Evolutionary conservation across 1,140 invertebrate species (phyloP), one percentile per base, ranked within the genome.

Genomic region (Aleiodes sp.): DNA sequence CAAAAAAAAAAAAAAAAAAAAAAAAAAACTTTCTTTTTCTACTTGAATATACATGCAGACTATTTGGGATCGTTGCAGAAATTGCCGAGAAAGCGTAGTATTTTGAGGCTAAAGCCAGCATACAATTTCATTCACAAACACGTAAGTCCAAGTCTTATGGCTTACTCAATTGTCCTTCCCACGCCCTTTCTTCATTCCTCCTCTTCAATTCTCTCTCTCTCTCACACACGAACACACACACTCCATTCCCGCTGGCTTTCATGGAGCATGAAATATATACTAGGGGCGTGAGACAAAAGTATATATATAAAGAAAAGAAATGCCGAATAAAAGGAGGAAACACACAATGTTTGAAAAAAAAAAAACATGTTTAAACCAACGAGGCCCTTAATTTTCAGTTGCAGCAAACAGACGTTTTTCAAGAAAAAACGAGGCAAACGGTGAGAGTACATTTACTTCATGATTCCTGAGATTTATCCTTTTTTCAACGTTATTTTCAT

Each of bases 71-170:
- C 71, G 60, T 67, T 68, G 56, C 69, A 84, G 83, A 83, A 80
- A 75, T 71, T 86, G 60, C 82, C 83, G 31, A 79, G 75, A 61
- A 83, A 78, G 72, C 75, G 81, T 19, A 86, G 82, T 70, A 62
- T 85, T 70, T 70, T 80, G 72, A 77, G 75, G 73, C 75, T 86
- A 59, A 82, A 73, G 64, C 82, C 82, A 16, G 75, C 74, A 9
- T 86, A 84, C 74, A 80, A 83, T 72, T 86, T 82, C 65, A 78
- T 85, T 70, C 78, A 80, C 64, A 80, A 85, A 59, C 84, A 86
- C 76, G 84, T 85, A 77, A 86, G 84, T 83, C 76, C 35, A 33
- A 28, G 60, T 39, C 52, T 69, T 69, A 26, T 65, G 61, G 59
- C 41, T 21, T 46, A 73, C 69, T 73, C 67, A 70, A 68, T 73